phyloP scores from a whole-genome alignment of 2,888 invertebrate species.

The Euphydryas editha region DNA sequence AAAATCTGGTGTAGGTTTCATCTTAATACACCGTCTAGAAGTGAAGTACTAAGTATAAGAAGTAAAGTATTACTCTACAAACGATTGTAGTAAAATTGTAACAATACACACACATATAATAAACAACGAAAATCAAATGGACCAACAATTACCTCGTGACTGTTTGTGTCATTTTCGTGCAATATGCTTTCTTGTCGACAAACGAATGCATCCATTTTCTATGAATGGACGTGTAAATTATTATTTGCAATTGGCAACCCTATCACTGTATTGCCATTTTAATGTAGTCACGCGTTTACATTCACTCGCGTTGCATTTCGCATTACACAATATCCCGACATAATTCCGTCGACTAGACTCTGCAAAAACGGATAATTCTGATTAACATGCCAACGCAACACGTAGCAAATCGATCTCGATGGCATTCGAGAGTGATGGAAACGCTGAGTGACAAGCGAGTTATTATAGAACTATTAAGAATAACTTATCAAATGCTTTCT shows the following conservation, averaged over 20 bases:
- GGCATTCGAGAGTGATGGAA: constrained; percentile 24
- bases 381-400: constrained; percentile 32
- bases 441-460: constrained; percentile 8
- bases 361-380: constrained; percentile 27
- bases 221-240: too few relatives aligned
- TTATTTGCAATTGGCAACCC: background rate
- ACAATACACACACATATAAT: too few relatives aligned
- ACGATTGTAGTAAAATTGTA: too few relatives aligned
- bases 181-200: too few relatives aligned
- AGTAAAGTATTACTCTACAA: too few relatives aligned
- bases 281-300: constrained; percentile 16
- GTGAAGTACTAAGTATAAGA: too few relatives aligned
- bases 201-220: too few relatives aligned
- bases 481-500: background rate
- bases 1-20: too few relatives aligned
- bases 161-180: too few relatives aligned
- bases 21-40: too few relatives aligned
- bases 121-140: too few relatives aligned
- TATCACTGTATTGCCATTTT: background rate
- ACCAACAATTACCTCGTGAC: too few relatives aligned
- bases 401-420: constrained; percentile 35
- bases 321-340: constrained; percentile 16
- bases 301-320: constrained; percentile 14
- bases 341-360: constrained; percentile 14
- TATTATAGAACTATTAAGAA: constrained; percentile 9